Percentiles rank a stretch among this genome's conserved stretches.
Evolutionary conservation across 2,797 vertebrate species (phyloP).

Genomic region (Scyliorhinus canicula): DNA sequence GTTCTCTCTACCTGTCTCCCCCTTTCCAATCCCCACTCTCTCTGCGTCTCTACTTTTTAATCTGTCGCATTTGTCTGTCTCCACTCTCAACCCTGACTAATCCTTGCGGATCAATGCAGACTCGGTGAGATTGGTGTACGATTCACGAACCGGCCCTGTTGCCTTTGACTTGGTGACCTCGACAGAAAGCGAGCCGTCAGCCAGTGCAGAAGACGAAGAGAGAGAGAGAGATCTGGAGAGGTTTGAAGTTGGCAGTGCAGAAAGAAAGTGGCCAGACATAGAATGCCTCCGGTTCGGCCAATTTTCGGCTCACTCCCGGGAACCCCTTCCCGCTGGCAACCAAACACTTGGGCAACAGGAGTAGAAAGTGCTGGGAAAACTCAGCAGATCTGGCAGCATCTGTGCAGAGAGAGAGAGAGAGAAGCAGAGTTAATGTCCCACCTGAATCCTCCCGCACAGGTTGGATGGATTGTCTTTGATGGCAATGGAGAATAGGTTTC

Average conservation of each 20-base stretch:
- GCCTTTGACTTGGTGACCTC: neutral
- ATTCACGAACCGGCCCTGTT: too few relatives aligned
- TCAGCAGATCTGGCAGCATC: too few relatives aligned
- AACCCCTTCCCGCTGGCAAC: neutral
- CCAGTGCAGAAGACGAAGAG: neutral
- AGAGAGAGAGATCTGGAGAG: neutral
- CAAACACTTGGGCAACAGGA: neutral
- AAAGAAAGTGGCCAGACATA: too few relatives aligned
- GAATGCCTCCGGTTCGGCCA: too few relatives aligned
- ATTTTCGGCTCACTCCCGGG: too few relatives aligned
- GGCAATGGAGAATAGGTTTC: neutral
- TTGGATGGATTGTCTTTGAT: neutral
- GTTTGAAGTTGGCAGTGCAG: neutral
- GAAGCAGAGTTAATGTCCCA: too few relatives aligned
- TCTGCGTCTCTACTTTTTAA: neutral
- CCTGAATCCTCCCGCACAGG: too few relatives aligned
- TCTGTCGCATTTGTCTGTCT: neutral
- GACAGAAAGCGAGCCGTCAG: neutral
- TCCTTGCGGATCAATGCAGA: too few relatives aligned
- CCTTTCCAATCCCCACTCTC: neutral
- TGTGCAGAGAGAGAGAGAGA: too few relatives aligned
- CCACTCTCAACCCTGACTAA: too few relatives aligned
- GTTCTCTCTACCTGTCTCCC: neutral
- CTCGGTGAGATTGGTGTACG: too few relatives aligned
- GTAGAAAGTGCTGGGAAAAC: too few relatives aligned